phyloP scores from a whole-genome alignment of 2,797 vertebrate species.

The Phataginus tetradactyla region DNA sequence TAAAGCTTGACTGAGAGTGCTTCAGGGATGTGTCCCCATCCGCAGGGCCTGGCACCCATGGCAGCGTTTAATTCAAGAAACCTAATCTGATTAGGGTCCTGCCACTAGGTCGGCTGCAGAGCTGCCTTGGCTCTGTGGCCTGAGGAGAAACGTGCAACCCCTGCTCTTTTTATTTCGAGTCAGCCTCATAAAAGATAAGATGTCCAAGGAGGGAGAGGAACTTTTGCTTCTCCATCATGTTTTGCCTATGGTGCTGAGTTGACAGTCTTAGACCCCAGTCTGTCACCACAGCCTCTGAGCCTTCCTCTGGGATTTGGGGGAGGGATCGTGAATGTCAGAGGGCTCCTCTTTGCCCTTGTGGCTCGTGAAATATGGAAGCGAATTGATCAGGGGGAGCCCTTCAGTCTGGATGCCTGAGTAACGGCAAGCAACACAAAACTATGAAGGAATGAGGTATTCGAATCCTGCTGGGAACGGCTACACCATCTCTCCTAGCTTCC shows the following conservation, averaged over 20 bases:
- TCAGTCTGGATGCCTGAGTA: conserved; percentile 52
- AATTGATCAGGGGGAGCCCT: conserved; percentile 44
- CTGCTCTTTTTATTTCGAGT: conserved; percentile 62
- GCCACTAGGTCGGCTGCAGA: neutral
- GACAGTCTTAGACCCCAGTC: conserved; percentile 24
- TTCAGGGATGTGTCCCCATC: conserved; percentile 51
- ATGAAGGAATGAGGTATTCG: conserved; percentile 49
- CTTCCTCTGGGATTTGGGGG: neutral
- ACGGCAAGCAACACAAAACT: conserved; percentile 8
- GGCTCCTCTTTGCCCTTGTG: conserved; percentile 52
- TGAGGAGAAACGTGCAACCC: conserved; percentile 49
- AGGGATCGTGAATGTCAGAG: conserved; percentile 52
- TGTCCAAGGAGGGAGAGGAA: conserved; percentile 33
- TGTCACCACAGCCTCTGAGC: neutral
- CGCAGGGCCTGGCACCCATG: neutral
- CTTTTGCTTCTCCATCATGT: conserved; percentile 61
- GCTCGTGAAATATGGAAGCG: conserved; percentile 40
- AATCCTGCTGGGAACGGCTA: neutral
- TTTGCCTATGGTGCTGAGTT: conserved; percentile 33
- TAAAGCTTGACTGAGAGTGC: conserved; percentile 6
- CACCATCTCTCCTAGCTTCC: neutral
- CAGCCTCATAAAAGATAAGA: conserved; percentile 46
- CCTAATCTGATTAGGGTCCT: conserved; percentile 75
- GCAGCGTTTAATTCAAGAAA: conserved; percentile 53
- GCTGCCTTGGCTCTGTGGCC: conserved; percentile 48